Conservation (phyloP, 1,140 invertebrate species). For the Achroia grisella region DNA sequence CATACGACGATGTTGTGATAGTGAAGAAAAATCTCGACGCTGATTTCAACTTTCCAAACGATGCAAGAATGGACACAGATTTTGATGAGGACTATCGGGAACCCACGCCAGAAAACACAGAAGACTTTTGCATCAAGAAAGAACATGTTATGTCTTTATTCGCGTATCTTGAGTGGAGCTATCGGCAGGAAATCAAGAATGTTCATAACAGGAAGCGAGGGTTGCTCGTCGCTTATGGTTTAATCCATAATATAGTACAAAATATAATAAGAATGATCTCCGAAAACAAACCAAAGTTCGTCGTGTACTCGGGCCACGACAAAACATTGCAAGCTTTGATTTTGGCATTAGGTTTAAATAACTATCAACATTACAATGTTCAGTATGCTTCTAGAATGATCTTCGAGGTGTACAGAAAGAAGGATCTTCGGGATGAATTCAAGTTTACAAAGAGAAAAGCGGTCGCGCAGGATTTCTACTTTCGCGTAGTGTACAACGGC, state of each 20-base stretch:
- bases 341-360: conserved; percentile 81
- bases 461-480: conserved; percentile 81
- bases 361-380: conserved; percentile 73
- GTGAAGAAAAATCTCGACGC: conserved; percentile 71
- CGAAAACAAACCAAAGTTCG: conserved; percentile 84
- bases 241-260: conserved; percentile 84
- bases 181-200: conserved; percentile 78
- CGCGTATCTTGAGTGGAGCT: conserved; percentile 84
- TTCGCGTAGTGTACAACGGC: conserved; percentile 90
- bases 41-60: conserved; percentile 71
- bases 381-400: conserved; percentile 89
- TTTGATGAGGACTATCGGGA: conserved; percentile 69
- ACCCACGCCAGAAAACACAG: conserved; percentile 48
- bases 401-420: conserved; percentile 84
- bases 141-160: conserved; percentile 84
- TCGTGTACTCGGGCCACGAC: conserved; percentile 94
- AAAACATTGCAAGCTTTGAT: conserved; percentile 89
- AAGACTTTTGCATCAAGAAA: conserved; percentile 76
- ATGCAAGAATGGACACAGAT: conserved; percentile 52
- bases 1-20: conserved; percentile 67
- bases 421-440: conserved; percentile 66
- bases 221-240: conserved; percentile 83
- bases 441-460: conserved; percentile 73
- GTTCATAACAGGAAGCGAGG: conserved; percentile 78
- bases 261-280: conserved; percentile 86